These are phyloP conservation scores for Netelia fuscicornis DNA, from an alignment of 2,888 invertebrate species.

Conservation along the genomic window DNA sequence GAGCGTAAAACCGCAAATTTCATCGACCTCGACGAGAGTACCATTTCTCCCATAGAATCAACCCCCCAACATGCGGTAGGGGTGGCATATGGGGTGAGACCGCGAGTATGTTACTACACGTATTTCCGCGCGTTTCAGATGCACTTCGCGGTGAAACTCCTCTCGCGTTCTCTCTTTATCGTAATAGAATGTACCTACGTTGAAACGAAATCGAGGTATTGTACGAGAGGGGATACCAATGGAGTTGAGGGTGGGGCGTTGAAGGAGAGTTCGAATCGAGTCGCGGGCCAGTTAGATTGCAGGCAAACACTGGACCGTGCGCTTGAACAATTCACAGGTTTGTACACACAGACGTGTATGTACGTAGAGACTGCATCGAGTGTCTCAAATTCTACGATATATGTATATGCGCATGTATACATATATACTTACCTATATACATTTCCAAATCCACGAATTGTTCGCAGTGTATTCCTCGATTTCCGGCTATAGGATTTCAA, in stretches of 20 bases:
- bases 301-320: constrained; percentile 41
- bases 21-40: constrained; percentile 21
- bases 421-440: neutral
- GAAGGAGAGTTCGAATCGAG: constrained; percentile 7
- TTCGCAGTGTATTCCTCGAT: constrained; percentile 36
- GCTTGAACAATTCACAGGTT: constrained; percentile 33
- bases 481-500: constrained; percentile 18
- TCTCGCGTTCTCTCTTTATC: neutral
- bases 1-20: constrained; percentile 30
- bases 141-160: constrained; percentile 33
- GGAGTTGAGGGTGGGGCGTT: neutral
- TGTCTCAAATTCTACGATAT: neutral
- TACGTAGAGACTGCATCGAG: neutral
- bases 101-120: neutral
- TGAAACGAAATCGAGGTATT: neutral
- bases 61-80: neutral
- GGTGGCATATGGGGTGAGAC: neutral
- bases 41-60: neutral
- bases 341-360: neutral
- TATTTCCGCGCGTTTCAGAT: constrained; percentile 39
- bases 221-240: no score
- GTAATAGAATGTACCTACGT: neutral
- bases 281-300: constrained; percentile 50
- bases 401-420: neutral
- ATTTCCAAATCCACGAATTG: constrained; percentile 29